Evolutionary conservation across 1,140 invertebrate genomes (phyloP), one percentile per base, ranked within the genome.

Genomic region (Drosophila kohkoa): DNA sequence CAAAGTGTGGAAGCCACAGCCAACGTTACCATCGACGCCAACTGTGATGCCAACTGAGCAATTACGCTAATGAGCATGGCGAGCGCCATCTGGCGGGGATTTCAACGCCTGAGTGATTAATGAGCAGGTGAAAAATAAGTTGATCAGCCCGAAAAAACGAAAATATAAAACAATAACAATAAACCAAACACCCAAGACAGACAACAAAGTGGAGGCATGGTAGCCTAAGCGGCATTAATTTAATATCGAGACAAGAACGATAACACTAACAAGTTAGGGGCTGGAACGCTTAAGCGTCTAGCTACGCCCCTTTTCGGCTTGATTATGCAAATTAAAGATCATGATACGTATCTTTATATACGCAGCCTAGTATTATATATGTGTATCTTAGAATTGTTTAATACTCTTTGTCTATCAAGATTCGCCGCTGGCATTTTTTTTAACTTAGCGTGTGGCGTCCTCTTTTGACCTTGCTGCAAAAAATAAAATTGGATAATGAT

Each of bases 91-190:
- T 82, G 81, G 82, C 79, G 82, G 85, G 71, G 85, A 81, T 79
- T 89, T 88, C 88, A 88, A 88, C 83, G 77, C 82, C 82, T 79
- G 69, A 78, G 77, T 90, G 82, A 90, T 90, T 90, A 91, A 90
- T 90, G 82, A 90, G 82, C 77, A 73, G 58, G 73, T 73, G 49
- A 75, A 89, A 89, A 57, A 75, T 73, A 81, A 81, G 80, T 75
- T 85, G 78, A 88, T 83, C 77, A 77, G 63, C 28, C 57, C 63
- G 64, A 77, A 41, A 62, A 41, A 62, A 59, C 64, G 25, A 58
- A 30, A 55, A 66, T 57, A 69, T 49, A 82, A 67, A 59, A 57
- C 7, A 32, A 32, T 15, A 25, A 25, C 20, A 25, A 25, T 25
- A 25, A 25, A 8, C 32, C 59, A 46, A 58, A 51, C 35, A 38